Conservation (phyloP, 2,888 invertebrate genomes). For the Epistrophe eligans region DNA sequence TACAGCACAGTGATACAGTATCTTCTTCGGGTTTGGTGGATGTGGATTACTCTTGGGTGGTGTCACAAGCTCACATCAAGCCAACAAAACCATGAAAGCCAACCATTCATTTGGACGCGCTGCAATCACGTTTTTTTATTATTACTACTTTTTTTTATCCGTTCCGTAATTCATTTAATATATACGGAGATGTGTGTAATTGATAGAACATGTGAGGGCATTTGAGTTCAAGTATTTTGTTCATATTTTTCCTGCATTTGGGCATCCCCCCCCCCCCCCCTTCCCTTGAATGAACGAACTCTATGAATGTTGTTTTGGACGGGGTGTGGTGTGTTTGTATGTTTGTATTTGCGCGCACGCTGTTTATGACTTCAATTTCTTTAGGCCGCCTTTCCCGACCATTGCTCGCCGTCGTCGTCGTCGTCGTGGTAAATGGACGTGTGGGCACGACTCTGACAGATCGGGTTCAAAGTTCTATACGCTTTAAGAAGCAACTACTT, state of each 20-base stretch:
- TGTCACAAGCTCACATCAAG: conserved; percentile 51
- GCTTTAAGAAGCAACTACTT: conserved; percentile 52
- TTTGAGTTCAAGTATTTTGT: conserved; percentile 66
- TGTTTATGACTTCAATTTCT: conserved; percentile 31
- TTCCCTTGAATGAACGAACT: conserved; percentile 33
- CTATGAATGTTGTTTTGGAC: conserved; percentile 44
- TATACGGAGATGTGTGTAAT: conserved; percentile 62
- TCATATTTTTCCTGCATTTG: neutral
- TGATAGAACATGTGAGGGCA: conserved; percentile 73
- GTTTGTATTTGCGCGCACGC: conserved; percentile 25
- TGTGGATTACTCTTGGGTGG: conserved; percentile 54
- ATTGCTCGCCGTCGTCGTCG: neutral
- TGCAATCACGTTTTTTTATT: conserved; percentile 46
- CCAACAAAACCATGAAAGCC: conserved; percentile 59
- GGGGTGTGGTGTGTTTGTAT: conserved; percentile 28
- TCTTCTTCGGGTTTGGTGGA: conserved; percentile 23
- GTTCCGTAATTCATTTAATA: conserved; percentile 58
- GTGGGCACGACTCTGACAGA: conserved; percentile 69
- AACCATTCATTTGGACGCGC: conserved; percentile 57
- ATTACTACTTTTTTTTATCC: conserved; percentile 22
- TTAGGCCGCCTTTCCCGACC: conserved; percentile 9
- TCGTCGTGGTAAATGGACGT: conserved; percentile 46
- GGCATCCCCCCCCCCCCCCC: conserved; percentile 7
- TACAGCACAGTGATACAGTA: conserved; percentile 18
- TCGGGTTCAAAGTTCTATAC: conserved; percentile 72